Evolutionary conservation across 2,888 invertebrate species (phyloP).

Genomic region (Ischnura elegans): DNA sequence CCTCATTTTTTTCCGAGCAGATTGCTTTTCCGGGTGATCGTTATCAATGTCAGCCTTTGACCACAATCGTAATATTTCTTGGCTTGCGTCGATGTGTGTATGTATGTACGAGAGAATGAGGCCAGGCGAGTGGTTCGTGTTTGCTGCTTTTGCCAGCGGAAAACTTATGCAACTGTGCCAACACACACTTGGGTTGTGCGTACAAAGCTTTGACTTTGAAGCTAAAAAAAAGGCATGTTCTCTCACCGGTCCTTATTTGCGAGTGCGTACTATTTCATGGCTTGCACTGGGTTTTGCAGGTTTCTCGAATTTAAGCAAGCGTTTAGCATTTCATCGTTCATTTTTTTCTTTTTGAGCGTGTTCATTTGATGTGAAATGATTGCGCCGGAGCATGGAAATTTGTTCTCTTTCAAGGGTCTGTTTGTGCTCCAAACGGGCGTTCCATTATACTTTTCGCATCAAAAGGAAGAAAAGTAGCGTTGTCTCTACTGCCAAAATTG

Average conservation of each 20-base stretch:
- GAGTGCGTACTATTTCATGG: no score
- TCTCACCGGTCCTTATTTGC: not conserved
- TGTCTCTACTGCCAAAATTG: no score
- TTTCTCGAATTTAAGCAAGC: not conserved
- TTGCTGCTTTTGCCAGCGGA: not conserved
- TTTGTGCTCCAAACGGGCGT: not conserved
- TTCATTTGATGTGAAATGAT: not conserved
- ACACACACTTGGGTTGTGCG: not conserved
- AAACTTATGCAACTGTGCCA: not conserved
- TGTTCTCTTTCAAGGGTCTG: not conserved
- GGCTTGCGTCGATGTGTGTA: not conserved
- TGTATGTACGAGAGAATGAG: not conserved
- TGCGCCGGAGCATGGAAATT: not conserved
- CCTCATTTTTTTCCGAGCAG: not conserved
- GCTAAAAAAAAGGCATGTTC: not conserved
- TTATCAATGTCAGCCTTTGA: not conserved
- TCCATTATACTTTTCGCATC: no score
- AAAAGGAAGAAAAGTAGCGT: no score
- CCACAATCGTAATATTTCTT: not conserved
- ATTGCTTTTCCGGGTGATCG: not conserved
- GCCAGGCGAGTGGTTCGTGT: not conserved
- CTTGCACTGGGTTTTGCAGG: no score
- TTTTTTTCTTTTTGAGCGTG: not conserved
- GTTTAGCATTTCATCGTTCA: no score
- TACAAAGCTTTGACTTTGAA: not conserved